These are phyloP conservation scores for Drosophila picticornis DNA, from an alignment of 2,888 invertebrate genomes.

Conservation along the genomic window DNA sequence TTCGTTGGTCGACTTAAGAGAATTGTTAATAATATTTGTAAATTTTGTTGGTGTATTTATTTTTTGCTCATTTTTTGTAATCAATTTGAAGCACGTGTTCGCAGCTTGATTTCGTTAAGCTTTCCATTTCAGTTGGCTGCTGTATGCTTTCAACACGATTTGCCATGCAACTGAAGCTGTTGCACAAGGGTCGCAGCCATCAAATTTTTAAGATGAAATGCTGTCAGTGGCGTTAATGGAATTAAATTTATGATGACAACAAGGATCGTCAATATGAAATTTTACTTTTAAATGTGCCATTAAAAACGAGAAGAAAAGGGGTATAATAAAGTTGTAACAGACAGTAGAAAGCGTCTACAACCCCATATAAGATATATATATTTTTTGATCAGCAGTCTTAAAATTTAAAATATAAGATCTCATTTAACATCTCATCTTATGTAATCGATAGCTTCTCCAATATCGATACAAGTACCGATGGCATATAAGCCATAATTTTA, in stretches of 20 bases:
- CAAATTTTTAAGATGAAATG: not conserved
- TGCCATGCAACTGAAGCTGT: constrained; percentile 7
- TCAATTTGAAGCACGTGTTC: constrained; percentile 74
- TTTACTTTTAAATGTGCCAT: not conserved
- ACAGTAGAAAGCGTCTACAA: not conserved
- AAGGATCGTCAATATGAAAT: not conserved
- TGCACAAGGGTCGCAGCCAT: constrained; percentile 4
- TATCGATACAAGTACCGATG: not conserved
- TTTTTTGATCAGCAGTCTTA: not conserved
- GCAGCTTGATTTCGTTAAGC: constrained; percentile 40
- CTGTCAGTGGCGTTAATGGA: not conserved
- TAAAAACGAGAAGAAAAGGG: not conserved
- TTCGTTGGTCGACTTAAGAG: constrained; percentile 32
- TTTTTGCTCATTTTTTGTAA: constrained; percentile 46
- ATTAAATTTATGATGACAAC: not conserved
- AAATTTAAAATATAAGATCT: not conserved
- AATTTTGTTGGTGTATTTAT: not conserved
- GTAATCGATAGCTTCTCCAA: not conserved
- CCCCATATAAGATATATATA: not conserved
- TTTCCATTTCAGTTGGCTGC: constrained; percentile 67
- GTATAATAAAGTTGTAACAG: not conserved
- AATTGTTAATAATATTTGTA: constrained; percentile 53
- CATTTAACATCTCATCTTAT: not conserved
- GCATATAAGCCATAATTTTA: not conserved
- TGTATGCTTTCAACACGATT: constrained; percentile 4